Evolutionary conservation across 2,888 invertebrate species (phyloP).

Genomic region (Venustoraphidia nigricollis): DNA sequence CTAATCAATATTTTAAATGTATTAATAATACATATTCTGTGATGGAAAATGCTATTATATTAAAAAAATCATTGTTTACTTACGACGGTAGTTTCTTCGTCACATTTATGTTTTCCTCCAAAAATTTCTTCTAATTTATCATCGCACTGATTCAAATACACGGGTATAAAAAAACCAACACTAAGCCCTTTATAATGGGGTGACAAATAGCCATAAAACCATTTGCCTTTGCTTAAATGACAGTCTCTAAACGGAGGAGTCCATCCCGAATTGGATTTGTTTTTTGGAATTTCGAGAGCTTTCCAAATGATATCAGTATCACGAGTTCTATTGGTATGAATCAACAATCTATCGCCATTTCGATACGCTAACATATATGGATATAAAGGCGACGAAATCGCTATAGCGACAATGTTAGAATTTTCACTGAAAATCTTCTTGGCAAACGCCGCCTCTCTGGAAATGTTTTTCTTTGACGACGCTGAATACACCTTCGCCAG

Average conservation of each 20-base stretch:
- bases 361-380: neutral
- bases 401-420: too few relatives aligned
- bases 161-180: constrained; percentile 24
- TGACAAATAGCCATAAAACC: constrained; percentile 24
- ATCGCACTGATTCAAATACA: constrained; percentile 59
- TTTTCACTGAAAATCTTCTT: too few relatives aligned
- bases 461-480: too few relatives aligned
- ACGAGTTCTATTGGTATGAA: neutral
- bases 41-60: too few relatives aligned
- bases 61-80: constrained; percentile 11
- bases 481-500: too few relatives aligned
- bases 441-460: too few relatives aligned
- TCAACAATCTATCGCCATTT: constrained; percentile 4
- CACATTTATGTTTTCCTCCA: constrained; percentile 46
- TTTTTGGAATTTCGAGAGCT: constrained; percentile 30
- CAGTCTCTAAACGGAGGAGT: constrained; percentile 27
- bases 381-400: too few relatives aligned
- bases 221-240: constrained; percentile 19
- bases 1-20: too few relatives aligned
- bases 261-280: constrained; percentile 19
- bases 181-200: constrained; percentile 16
- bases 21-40: too few relatives aligned
- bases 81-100: constrained; percentile 32
- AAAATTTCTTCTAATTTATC: constrained; percentile 50
- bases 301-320: constrained; percentile 18